Evolutionary conservation across 2,888 invertebrate genomes (phyloP).

Genomic region (Amphiduros pacificus): DNA sequence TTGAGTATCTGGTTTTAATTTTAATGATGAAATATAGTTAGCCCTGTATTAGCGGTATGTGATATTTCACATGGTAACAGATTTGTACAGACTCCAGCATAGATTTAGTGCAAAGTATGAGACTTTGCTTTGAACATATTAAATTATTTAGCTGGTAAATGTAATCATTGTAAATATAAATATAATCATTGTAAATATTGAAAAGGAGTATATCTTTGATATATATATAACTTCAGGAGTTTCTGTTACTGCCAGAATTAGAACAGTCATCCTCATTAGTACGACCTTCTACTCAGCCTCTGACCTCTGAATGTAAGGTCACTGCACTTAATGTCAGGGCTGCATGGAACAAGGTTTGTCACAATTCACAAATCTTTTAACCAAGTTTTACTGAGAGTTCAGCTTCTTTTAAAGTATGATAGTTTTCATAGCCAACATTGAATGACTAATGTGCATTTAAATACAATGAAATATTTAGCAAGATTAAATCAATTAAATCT

Average conservation of each 20-base stretch:
- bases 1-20: too few species aligned
- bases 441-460: too few species aligned
- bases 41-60: background rate
- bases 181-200: background rate
- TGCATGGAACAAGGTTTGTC: conserved; percentile 51
- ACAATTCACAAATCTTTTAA: too few species aligned
- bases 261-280: conserved; percentile 9
- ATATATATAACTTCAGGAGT: conserved; percentile 40
- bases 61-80: background rate
- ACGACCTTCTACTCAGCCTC: background rate
- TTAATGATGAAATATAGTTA: too few species aligned
- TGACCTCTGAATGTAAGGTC: conserved; percentile 14
- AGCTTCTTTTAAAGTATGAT: too few species aligned
- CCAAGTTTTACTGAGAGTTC: too few species aligned
- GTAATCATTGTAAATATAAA: background rate
- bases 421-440: too few species aligned
- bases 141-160: background rate
- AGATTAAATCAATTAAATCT: too few species aligned
- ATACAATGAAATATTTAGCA: too few species aligned
- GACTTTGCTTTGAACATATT: background rate
- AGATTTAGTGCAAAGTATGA: background rate
- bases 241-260: conserved; percentile 59
- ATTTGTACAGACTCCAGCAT: background rate
- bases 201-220: background rate
- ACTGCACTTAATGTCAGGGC: conserved; percentile 39